Conservation (phyloP, 2,888 invertebrate species). For the Conomelus anceps region DNA sequence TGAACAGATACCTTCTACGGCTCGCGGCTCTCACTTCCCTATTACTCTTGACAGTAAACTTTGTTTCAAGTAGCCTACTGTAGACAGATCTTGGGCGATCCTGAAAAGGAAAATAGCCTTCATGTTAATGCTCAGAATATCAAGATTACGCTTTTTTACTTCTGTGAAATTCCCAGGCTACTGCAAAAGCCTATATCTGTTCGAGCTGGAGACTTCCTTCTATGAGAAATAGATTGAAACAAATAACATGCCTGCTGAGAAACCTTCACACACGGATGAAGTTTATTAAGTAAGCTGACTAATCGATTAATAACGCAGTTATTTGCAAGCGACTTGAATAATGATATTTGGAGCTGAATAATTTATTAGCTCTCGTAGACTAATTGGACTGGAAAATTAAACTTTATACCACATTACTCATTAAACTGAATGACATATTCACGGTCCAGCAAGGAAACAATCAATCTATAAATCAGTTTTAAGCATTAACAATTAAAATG, state of each 20-base stretch:
- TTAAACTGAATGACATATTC: background rate
- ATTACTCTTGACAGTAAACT: too few relatives aligned
- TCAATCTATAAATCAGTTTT: background rate
- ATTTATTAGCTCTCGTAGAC: background rate
- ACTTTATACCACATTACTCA: too few relatives aligned
- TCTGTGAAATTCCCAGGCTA: background rate
- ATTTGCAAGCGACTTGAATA: background rate
- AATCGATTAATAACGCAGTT: background rate
- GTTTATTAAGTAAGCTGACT: background rate
- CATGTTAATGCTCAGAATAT: background rate
- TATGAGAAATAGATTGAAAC: background rate
- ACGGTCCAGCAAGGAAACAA: background rate
- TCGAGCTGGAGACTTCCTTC: background rate
- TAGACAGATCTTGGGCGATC: too few relatives aligned
- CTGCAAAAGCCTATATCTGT: too few relatives aligned
- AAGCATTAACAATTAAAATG: background rate
- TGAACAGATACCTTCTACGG: background rate
- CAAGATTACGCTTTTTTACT: background rate
- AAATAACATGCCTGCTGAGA: background rate
- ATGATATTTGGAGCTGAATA: background rate
- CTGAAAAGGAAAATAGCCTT: background rate
- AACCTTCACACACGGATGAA: background rate
- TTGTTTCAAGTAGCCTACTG: background rate
- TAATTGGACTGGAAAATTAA: background rate
- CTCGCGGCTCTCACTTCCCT: background rate